These are phyloP conservation scores for Trachelus tabidus DNA, from an alignment of 2,888 invertebrate species.

Conservation along the genomic window DNA sequence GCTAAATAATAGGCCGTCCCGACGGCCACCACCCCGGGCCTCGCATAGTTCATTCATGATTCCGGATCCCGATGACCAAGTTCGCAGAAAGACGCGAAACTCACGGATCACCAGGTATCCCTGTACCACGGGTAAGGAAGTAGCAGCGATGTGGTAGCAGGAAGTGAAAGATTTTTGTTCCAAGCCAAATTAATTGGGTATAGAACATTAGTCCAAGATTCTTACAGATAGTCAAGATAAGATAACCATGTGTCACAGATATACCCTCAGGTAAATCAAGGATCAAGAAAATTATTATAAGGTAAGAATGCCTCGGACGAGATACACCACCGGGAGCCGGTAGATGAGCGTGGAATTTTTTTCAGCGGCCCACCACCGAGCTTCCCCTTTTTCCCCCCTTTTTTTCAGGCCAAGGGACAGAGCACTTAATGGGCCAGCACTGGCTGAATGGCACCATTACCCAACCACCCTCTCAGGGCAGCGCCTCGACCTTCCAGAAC, in stretches of 20 bases:
- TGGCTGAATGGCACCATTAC: constrained; percentile 42
- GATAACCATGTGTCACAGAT: background rate
- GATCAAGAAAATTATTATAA: background rate
- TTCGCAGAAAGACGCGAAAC: background rate
- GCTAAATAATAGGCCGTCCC: constrained; percentile 62
- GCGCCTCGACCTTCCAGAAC: constrained; percentile 5
- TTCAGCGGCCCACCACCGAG: constrained; percentile 9
- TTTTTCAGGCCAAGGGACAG: constrained; percentile 6
- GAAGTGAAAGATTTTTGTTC: constrained; percentile 23
- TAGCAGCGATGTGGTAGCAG: background rate
- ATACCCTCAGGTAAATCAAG: background rate
- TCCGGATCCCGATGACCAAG: constrained; percentile 13
- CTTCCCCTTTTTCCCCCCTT: background rate
- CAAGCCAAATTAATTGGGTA: background rate
- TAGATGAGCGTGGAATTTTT: background rate
- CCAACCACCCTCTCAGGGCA: constrained; percentile 14
- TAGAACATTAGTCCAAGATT: background rate
- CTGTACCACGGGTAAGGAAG: background rate
- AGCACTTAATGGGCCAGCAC: constrained; percentile 38
- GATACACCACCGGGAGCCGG: background rate
- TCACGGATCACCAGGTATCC: background rate
- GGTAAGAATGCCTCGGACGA: background rate
- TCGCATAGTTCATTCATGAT: constrained; percentile 59
- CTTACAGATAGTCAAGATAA: background rate
- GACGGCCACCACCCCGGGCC: constrained; percentile 35